These are phyloP conservation scores for Amphipyra tragopoginis DNA, from an alignment of 2,888 invertebrate genomes.

Conservation along the genomic window DNA sequence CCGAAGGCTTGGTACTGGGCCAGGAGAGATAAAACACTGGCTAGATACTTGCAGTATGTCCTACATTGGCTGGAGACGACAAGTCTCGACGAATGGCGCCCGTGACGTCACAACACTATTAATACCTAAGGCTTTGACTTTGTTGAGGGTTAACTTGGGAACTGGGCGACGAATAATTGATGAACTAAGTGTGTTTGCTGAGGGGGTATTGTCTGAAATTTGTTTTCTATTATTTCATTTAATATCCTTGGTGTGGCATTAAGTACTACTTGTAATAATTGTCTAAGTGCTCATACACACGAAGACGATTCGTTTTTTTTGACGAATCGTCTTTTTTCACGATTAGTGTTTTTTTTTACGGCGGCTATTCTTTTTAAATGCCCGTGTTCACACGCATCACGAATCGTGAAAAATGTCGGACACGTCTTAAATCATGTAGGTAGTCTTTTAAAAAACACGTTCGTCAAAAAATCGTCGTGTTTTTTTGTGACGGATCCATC, in stretches of 20 bases:
- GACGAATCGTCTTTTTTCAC: no score
- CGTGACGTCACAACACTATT: conserved; percentile 47
- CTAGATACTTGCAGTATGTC: conserved; percentile 37
- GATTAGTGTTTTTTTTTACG: no score
- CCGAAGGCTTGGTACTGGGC: conserved; percentile 31
- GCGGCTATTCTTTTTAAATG: no score
- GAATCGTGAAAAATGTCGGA: not conserved
- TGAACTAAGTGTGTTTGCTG: not conserved
- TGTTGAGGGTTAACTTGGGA: conserved; percentile 28
- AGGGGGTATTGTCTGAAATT: not conserved
- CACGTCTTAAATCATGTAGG: no score
- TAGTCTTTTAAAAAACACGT: no score
- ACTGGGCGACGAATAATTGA: conserved; percentile 23
- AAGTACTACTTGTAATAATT: no score
- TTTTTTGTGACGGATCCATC: no score
- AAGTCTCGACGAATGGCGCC: conserved; percentile 55
- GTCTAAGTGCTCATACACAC: no score
- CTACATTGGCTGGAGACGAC: conserved; percentile 48
- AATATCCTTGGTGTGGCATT: not conserved
- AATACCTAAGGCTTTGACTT: conserved; percentile 26
- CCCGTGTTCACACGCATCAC: no score
- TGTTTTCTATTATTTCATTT: not conserved
- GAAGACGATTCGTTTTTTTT: no score
- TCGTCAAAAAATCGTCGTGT: no score
- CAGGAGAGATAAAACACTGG: conserved; percentile 38